phyloP scores from a whole-genome alignment of 2,797 vertebrate genomes.

The Lepus oiostolus region DNA sequence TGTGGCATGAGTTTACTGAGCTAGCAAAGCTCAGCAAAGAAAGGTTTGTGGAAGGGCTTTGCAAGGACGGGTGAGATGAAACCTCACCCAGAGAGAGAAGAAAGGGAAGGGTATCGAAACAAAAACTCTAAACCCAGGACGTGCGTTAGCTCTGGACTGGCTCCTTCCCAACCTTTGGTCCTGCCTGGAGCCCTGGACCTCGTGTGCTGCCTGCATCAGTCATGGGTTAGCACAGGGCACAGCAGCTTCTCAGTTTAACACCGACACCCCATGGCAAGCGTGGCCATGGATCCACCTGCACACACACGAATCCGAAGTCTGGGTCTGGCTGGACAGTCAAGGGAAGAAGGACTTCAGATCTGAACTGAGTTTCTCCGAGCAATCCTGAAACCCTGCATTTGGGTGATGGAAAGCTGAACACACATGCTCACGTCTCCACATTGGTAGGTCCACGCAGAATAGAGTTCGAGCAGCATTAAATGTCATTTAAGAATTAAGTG shows the following conservation, averaged over 20 bases:
- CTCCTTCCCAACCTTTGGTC: no score
- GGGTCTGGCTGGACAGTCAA: not conserved
- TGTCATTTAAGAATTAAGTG: not conserved
- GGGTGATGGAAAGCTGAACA: not conserved
- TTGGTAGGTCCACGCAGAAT: not conserved
- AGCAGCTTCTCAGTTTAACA: not conserved
- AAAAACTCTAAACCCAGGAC: not conserved
- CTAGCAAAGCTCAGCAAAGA: slow-evolving; percentile 59
- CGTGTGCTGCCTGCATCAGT: not conserved
- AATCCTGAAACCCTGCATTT: not conserved
- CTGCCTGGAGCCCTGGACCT: not conserved
- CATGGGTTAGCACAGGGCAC: accelerated
- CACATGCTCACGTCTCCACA: accelerated
- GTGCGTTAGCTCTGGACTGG: accelerated
- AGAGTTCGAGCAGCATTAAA: not conserved
- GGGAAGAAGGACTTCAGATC: not conserved
- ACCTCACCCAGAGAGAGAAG: slow-evolving; percentile 12
- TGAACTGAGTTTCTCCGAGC: not conserved
- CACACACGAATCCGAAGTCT: accelerated
- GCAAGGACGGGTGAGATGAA: slow-evolving; percentile 40
- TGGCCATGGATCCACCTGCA: not conserved
- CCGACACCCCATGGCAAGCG: not conserved
- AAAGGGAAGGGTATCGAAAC: not conserved
- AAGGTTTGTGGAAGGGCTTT: not conserved
- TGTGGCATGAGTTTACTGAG: slow-evolving; percentile 51